phyloP scores from a whole-genome alignment of 2,888 invertebrate genomes.

The Tenthredo notha region DNA sequence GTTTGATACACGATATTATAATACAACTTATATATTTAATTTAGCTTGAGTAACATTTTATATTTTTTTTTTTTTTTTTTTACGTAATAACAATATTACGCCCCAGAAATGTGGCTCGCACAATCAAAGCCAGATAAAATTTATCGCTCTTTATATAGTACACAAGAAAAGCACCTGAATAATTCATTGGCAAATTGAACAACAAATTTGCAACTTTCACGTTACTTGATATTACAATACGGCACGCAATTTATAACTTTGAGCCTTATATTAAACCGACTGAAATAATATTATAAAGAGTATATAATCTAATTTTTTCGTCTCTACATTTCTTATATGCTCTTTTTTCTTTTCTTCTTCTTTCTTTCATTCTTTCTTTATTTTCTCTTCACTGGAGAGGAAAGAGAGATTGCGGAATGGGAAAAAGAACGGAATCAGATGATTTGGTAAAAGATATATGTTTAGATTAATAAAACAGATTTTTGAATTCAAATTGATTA shows the following conservation, averaged over 20 bases:
- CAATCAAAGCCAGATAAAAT: slow-evolving; percentile 11
- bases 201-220: slow-evolving; percentile 28
- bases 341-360: background rate
- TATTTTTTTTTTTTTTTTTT: background rate
- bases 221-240: slow-evolving; percentile 15
- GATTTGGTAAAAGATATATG: background rate
- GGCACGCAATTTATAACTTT: slow-evolving; percentile 14
- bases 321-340: background rate
- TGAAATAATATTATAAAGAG: background rate
- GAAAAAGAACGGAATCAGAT: background rate
- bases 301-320: background rate
- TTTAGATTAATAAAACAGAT: background rate
- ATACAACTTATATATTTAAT: background rate
- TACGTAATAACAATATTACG: background rate
- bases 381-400: background rate
- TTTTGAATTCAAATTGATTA: background rate
- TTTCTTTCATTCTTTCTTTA: background rate
- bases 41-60: background rate
- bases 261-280: background rate
- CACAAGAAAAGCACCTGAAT: slow-evolving; percentile 24
- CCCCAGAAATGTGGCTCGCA: background rate
- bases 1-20: too few relatives aligned
- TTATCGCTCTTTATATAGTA: background rate
- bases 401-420: background rate
- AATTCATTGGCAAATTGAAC: slow-evolving; percentile 23